Conservation (phyloP, 2,888 invertebrate species). For the Drosophila vallismaia region DNA sequence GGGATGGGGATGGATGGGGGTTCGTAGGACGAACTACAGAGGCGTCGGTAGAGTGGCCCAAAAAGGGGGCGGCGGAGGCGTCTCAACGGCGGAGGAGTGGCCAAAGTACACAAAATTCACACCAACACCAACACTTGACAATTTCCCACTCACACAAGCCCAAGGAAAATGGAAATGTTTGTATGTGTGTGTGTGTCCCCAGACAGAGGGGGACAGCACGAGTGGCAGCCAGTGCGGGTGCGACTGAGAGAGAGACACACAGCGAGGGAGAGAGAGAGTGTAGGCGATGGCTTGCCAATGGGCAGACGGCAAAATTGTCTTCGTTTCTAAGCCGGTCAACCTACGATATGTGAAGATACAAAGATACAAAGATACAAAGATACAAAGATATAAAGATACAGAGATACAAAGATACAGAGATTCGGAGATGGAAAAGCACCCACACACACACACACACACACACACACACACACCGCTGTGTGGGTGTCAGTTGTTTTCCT, state of each 20-base stretch:
- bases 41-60: background rate
- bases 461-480: constrained; percentile 2
- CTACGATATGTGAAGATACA: constrained; percentile 27
- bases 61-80: background rate
- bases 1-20: constrained; percentile 8
- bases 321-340: constrained; percentile 46
- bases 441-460: constrained; percentile 5
- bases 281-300: constrained; percentile 46
- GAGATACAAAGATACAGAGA: constrained; percentile 8
- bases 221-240: constrained; percentile 3
- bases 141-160: constrained; percentile 47
- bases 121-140: constrained; percentile 78
- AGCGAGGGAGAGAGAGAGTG: constrained; percentile 18
- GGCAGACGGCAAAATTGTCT: constrained; percentile 53
- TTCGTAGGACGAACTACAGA: constrained; percentile 3
- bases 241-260: constrained; percentile 6
- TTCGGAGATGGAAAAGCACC: constrained; percentile 7
- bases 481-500: constrained; percentile 4
- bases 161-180: constrained; percentile 45
- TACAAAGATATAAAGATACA: constrained; percentile 8
- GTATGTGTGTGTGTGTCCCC: constrained; percentile 36
- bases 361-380: constrained; percentile 7
- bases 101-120: constrained; percentile 84
- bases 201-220: constrained; percentile 3
- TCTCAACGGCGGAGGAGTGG: constrained; percentile 80